Percentiles rank a stretch among this genome's conserved stretches.
Conservation (phyloP, 1,140 invertebrate genomes). For the Diabrotica virgifera region DNA sequence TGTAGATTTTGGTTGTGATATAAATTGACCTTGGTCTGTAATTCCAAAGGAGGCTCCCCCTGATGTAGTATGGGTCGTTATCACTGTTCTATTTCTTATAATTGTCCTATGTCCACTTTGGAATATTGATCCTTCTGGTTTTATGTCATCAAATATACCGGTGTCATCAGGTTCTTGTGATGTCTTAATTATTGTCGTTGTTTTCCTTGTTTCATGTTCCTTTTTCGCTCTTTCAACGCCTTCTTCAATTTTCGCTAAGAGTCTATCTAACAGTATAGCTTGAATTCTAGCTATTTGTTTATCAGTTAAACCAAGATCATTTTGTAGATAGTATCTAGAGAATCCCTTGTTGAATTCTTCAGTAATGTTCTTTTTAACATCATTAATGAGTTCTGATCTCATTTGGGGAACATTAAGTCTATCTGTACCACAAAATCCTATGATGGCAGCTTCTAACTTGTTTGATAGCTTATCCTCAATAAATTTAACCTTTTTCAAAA, state of each 20-base stretch:
- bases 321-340: neutral
- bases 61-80: neutral
- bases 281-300: neutral
- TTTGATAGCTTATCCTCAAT: neutral
- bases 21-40: constrained; percentile 4
- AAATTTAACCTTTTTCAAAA: neutral
- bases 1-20: neutral
- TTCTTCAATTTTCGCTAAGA: neutral
- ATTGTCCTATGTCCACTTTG: neutral
- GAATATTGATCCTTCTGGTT: neutral
- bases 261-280: neutral
- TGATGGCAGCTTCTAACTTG: neutral
- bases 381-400: neutral
- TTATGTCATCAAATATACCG: neutral
- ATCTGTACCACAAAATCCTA: neutral
- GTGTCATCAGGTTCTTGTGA: neutral
- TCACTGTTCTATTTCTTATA: neutral
- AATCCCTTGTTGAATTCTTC: neutral
- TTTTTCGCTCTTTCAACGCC: neutral
- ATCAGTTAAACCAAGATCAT: neutral
- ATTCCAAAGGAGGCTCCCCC: neutral
- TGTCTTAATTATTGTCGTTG: neutral
- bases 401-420: neutral
- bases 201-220: neutral
- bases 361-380: neutral